Percentiles rank a stretch among this genome's conserved stretches.
These are phyloP conservation scores for Molanna angustata DNA, from an alignment of 2,888 invertebrate genomes.

Conservation along the genomic window DNA sequence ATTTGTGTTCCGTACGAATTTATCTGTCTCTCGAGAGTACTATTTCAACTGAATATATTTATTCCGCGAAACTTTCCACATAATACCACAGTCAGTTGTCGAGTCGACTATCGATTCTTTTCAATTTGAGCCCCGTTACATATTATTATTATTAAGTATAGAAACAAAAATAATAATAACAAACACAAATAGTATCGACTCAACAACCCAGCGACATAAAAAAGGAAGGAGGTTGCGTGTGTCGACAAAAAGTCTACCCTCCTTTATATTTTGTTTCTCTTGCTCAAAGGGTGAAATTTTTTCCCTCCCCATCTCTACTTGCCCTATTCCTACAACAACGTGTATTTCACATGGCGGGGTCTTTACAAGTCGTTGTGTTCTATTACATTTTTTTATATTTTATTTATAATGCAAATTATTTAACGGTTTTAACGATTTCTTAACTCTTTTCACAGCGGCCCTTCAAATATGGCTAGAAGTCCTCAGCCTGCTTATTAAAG, in stretches of 20 bases:
- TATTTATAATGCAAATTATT: slow-evolving; percentile 16
- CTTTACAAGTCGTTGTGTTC: background rate
- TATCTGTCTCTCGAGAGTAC: too few species aligned
- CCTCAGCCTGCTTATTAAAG: too few species aligned
- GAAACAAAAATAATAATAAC: too few species aligned
- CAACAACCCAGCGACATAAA: slow-evolving; percentile 2
- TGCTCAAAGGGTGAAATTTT: background rate
- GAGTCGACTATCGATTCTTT: too few species aligned
- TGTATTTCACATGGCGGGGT: background rate
- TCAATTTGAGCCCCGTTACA: too few species aligned
- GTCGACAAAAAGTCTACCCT: slow-evolving; percentile 15
- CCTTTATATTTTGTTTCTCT: background rate
- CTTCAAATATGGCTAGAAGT: too few species aligned
- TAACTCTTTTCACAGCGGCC: background rate
- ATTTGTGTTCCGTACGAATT: too few species aligned
- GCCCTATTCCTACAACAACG: background rate
- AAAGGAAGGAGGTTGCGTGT: slow-evolving; percentile 12
- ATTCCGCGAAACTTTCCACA: too few species aligned
- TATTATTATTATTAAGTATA: too few species aligned
- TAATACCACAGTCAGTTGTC: too few species aligned
- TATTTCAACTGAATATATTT: too few species aligned
- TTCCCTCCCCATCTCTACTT: background rate
- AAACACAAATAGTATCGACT: slow-evolving; percentile 15
- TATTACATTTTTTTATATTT: too few species aligned
- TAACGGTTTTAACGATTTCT: slow-evolving; percentile 16